Conservation (phyloP, 2,888 invertebrate genomes). For the Agonopterix arenella region DNA sequence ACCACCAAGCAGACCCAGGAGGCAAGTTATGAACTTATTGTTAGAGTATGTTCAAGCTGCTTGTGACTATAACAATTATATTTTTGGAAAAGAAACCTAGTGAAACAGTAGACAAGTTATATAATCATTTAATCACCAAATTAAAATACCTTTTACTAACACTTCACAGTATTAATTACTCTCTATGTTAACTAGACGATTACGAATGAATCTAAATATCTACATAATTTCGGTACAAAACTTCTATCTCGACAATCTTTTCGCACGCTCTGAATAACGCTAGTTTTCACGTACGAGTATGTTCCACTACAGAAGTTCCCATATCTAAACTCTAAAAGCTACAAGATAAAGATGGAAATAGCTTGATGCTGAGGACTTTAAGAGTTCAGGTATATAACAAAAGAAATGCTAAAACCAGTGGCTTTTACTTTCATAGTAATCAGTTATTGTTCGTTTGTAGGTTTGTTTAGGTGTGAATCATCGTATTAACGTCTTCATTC, state of each 20-base stretch:
- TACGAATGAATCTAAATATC: background rate
- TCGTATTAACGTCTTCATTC: conserved; percentile 1
- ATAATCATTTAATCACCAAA: too few relatives aligned
- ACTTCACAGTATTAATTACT: background rate
- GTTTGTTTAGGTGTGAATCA: conserved; percentile 13
- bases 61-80: too few relatives aligned
- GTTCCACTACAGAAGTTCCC: background rate
- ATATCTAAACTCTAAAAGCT: too few relatives aligned
- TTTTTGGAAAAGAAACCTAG: too few relatives aligned
- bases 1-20: too few relatives aligned
- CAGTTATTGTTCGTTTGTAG: conserved; percentile 4
- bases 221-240: too few relatives aligned
- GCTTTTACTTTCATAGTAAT: conserved; percentile 6
- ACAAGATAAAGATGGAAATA: too few relatives aligned
- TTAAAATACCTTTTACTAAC: background rate
- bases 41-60: too few relatives aligned
- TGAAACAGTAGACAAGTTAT: too few relatives aligned
- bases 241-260: conserved; percentile 14
- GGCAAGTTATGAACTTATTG: too few relatives aligned
- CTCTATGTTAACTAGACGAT: background rate
- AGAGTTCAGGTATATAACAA: background rate
- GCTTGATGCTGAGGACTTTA: too few relatives aligned
- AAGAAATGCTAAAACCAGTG: conserved; percentile 2
- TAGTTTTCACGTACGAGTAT: background rate
- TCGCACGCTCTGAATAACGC: conserved; percentile 58